A percentile compares a stretch with the other conserved stretches of the same genome.
phyloP scores from a whole-genome alignment of 2,113 vertebrate species.

The Leucopternis melanops region DNA sequence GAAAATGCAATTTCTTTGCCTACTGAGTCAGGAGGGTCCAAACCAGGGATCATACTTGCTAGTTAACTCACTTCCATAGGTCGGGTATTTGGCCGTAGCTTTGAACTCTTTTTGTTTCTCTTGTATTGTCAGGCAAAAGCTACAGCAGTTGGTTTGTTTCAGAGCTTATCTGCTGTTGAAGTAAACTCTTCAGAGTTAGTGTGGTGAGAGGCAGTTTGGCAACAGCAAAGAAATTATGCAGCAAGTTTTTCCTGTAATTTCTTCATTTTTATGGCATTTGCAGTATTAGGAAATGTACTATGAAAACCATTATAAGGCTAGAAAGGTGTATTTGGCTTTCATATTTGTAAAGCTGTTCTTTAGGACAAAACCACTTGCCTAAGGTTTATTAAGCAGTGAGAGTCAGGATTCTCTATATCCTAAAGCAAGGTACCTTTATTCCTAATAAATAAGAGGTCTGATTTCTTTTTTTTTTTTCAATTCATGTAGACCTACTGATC shows the following conservation, averaged over 20 bases:
- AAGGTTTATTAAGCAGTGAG: background rate
- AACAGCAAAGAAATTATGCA: background rate
- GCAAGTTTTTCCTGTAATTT: background rate
- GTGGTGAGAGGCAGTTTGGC: background rate
- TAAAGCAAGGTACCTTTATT: background rate
- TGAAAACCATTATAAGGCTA: background rate
- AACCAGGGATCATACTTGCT: background rate
- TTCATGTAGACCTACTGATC: background rate
- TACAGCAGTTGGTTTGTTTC: background rate
- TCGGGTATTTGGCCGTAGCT: background rate
- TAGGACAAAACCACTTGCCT: background rate
- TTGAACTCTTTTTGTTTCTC: background rate
- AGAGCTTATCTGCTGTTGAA: background rate
- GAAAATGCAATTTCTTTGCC: background rate
- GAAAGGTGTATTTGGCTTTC: background rate
- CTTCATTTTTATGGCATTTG: background rate
- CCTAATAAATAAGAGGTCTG: background rate
- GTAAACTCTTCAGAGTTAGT: background rate
- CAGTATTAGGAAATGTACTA: background rate
- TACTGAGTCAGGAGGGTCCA: background rate
- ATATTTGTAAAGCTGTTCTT: background rate
- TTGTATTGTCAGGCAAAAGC: background rate
- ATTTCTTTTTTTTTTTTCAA: background rate
- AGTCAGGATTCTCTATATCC: background rate
- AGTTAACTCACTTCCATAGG: background rate